phyloP scores from a whole-genome alignment of 1,140 invertebrate species.

The Ceratosolen fusciceps region DNA sequence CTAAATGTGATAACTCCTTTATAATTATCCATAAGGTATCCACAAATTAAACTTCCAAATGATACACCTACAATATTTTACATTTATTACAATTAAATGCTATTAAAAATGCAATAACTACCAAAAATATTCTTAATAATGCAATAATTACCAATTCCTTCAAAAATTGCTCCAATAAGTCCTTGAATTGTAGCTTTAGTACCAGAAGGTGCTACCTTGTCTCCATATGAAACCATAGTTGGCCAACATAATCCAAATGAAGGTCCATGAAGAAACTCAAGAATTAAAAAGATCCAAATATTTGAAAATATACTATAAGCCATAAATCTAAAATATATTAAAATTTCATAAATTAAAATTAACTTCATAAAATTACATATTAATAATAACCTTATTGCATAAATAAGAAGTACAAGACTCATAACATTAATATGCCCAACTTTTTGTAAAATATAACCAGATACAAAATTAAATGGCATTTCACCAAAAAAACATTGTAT shows the following conservation, averaged over 20 bases:
- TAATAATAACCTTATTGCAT: conserved; percentile 62
- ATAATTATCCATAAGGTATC: conserved; percentile 75
- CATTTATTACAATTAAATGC: neutral
- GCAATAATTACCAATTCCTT: conserved; percentile 79
- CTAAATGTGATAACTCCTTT: conserved; percentile 78
- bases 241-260: conserved; percentile 92
- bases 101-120: neutral
- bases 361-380: neutral
- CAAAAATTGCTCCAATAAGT: conserved; percentile 87
- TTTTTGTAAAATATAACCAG: conserved; percentile 84
- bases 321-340: conserved; percentile 82
- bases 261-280: conserved; percentile 89
- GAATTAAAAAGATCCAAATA: conserved; percentile 86
- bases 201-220: conserved; percentile 86
- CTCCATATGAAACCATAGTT: conserved; percentile 91
- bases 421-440: conserved; percentile 88
- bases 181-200: conserved; percentile 89
- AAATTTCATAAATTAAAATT: neutral
- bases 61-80: conserved; percentile 75
- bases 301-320: conserved; percentile 85
- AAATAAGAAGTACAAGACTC: conserved; percentile 82
- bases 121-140: conserved; percentile 9
- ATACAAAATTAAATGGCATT: conserved; percentile 89
- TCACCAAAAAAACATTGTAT: conserved; percentile 91
- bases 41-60: conserved; percentile 82